Percentiles rank a stretch among this genome's conserved stretches.
These are phyloP conservation scores for Crambe crambe DNA, from an alignment of 37 sponge, comb jelly and placozoan genomes.

Conservation along the genomic window DNA sequence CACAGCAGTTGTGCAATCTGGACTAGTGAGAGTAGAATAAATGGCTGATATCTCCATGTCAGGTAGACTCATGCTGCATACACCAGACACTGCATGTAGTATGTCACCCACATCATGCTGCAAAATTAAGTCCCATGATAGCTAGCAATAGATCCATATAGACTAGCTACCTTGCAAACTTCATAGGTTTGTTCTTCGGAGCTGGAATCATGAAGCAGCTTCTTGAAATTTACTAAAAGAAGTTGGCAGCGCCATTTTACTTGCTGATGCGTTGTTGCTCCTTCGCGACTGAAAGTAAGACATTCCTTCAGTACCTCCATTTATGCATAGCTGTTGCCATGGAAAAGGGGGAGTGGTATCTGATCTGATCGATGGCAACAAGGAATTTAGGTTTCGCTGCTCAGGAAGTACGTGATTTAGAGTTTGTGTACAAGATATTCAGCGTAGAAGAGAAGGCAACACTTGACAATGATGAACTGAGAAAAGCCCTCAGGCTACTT, in stretches of 20 bases:
- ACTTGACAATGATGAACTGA: conserved; percentile 24
- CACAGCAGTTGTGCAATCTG: conserved; percentile 10
- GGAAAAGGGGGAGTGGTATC: too few species aligned
- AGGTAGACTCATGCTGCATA: conserved; percentile 62
- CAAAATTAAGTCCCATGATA: not conserved
- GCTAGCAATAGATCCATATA: too few species aligned
- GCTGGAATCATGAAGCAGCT: not conserved
- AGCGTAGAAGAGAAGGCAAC: conserved; percentile 7
- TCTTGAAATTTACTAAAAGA: conserved; percentile 38
- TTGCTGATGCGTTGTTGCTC: not conserved
- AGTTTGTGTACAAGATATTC: conserved; percentile 65
- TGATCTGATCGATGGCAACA: too few species aligned
- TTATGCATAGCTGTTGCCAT: not conserved
- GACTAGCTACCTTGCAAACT: too few species aligned
- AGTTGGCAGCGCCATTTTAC: not conserved
- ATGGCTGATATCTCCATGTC: conserved; percentile 65
- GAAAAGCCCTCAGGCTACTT: conserved; percentile 30
- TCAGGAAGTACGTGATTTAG: conserved; percentile 72
- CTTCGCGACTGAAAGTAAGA: not conserved
- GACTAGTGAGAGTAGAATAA: conserved; percentile 40
- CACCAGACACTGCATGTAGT: conserved; percentile 67
- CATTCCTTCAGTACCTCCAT: not conserved
- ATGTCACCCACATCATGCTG: conserved; percentile 36
- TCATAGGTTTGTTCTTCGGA: too few species aligned
- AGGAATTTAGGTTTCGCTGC: conserved; percentile 42